Percentiles rank a stretch among this genome's conserved stretches.
These are phyloP conservation scores for Hexactinellida sp. DNA, from an alignment of 37 sponge, comb jelly and placozoan genomes.

Conservation along the genomic window DNA sequence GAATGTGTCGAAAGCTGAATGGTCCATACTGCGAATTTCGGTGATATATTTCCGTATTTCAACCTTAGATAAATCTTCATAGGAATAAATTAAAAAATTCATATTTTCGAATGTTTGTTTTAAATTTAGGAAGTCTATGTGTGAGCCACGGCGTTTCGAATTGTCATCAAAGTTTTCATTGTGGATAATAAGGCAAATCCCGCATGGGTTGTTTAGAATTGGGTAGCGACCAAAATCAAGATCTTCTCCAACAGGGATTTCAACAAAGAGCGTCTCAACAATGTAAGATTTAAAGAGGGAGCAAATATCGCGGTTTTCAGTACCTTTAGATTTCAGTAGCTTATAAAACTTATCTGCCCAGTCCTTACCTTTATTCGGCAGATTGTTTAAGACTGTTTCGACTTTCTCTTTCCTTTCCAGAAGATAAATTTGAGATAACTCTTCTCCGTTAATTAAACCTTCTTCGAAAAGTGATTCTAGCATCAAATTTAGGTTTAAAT, in stretches of 20 bases:
- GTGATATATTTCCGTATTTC: neutral
- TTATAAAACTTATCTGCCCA: slow-evolving; percentile 1
- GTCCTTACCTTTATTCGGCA: neutral
- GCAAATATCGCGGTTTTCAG: neutral
- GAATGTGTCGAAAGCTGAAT: slow-evolving; percentile 10
- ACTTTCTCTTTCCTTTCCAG: neutral
- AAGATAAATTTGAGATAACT: neutral
- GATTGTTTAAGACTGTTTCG: neutral
- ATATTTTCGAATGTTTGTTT: neutral
- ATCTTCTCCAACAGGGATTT: neutral
- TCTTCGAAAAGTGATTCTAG: neutral
- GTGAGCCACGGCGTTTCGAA: neutral
- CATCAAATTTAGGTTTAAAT: neutral
- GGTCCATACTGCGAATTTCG: neutral
- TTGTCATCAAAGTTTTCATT: slow-evolving; percentile 7
- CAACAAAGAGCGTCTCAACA: neutral
- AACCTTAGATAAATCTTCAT: neutral
- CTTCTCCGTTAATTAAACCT: slow-evolving; percentile 1
- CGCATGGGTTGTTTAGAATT: neutral
- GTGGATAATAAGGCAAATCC: neutral
- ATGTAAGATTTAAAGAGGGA: neutral
- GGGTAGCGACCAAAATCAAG: neutral
- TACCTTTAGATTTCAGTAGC: neutral
- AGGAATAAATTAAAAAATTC: neutral
- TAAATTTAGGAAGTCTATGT: neutral